phyloP scores from a whole-genome alignment of 2,797 vertebrate species.

The Xenopus petersii region DNA sequence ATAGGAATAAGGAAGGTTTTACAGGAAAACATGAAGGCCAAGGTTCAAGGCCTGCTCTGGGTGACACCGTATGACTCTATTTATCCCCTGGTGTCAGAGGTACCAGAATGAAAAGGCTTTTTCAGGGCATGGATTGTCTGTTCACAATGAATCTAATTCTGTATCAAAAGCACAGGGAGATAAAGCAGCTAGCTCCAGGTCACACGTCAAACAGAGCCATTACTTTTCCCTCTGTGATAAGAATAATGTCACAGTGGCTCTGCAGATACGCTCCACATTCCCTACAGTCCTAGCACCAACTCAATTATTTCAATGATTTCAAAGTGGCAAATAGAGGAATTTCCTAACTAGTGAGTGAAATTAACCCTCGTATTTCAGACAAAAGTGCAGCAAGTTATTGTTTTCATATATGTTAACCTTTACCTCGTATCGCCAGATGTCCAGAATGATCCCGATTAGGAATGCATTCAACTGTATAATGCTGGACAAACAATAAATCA shows the following conservation, averaged over 20 bases:
- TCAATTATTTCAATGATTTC: constrained; percentile 48
- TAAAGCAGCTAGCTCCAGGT: constrained; percentile 48
- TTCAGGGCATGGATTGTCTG: constrained; percentile 44
- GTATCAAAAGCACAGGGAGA: constrained; percentile 44
- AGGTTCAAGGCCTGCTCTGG: constrained; percentile 28
- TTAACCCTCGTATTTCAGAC: constrained; percentile 25
- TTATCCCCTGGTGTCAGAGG: constrained; percentile 32
- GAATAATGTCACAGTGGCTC: constrained; percentile 47
- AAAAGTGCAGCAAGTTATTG: neutral
- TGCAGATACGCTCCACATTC: constrained; percentile 31
- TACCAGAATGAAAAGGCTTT: constrained; percentile 41
- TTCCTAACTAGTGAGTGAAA: constrained; percentile 16
- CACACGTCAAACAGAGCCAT: constrained; percentile 47
- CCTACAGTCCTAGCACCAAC: constrained; percentile 43
- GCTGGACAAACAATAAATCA: too few species aligned
- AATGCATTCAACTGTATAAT: too few species aligned
- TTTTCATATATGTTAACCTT: too few species aligned
- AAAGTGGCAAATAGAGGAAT: constrained; percentile 27
- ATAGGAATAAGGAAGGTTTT: neutral
- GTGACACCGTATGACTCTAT: constrained; percentile 21
- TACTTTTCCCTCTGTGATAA: constrained; percentile 48
- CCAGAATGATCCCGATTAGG: too few species aligned
- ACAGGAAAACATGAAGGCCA: neutral
- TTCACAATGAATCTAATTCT: constrained; percentile 49
- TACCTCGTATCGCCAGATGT: too few species aligned